These are phyloP conservation scores for Zalophus californianus DNA, from an alignment of 2,797 vertebrate genomes.

Conservation along the genomic window DNA sequence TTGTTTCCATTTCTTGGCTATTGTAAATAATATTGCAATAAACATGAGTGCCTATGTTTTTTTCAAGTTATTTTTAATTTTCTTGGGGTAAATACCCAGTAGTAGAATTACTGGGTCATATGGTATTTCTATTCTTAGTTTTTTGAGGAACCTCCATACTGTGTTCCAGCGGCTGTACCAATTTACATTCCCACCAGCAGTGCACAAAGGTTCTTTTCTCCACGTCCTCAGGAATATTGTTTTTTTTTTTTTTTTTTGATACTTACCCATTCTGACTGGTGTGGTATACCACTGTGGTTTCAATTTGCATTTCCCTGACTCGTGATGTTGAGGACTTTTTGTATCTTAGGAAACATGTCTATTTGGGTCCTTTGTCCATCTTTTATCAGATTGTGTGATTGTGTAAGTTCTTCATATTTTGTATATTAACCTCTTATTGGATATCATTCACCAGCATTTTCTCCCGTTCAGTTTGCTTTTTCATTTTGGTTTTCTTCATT, in stretches of 20 bases:
- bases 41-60: not conserved
- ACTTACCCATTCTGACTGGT: not conserved
- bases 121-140: not conserved
- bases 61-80: not conserved
- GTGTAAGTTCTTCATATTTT: not conserved
- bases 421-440: not conserved
- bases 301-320: not conserved
- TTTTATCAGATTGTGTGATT: not conserved
- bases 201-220: not conserved
- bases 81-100: not conserved
- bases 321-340: not conserved
- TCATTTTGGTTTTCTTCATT: not conserved
- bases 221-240: not conserved
- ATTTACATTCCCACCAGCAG: not conserved
- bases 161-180: not conserved
- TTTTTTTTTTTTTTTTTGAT: not conserved
- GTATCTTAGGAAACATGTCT: not conserved
- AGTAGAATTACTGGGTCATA: not conserved
- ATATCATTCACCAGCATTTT: not conserved
- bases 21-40: not conserved
- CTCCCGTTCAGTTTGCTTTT: not conserved
- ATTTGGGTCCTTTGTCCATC: not conserved
- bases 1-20: not conserved
- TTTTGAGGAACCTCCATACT: not conserved
- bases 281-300: not conserved